These are phyloP conservation scores for Allacma fusca DNA, from an alignment of 2,888 invertebrate genomes.

Conservation along the genomic window DNA sequence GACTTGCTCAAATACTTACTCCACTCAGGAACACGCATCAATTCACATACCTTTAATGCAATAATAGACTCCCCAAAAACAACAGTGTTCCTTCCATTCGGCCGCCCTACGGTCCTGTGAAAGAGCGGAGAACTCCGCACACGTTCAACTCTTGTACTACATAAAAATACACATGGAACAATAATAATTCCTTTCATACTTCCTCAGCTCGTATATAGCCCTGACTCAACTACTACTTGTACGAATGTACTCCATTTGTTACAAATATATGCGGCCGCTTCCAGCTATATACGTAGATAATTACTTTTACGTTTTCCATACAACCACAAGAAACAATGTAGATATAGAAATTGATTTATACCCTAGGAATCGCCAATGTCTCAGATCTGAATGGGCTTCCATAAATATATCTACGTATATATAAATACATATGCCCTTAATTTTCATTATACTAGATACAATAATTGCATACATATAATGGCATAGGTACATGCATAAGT, in stretches of 20 bases:
- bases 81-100: constrained; percentile 25
- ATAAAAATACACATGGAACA: not conserved
- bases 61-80: constrained; percentile 26
- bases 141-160: not conserved
- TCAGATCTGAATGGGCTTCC: no score
- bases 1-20: not conserved
- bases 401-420: not conserved
- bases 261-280: not conserved
- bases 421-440: no score
- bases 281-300: not conserved
- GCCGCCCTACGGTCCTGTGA: constrained; percentile 30
- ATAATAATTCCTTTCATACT: not conserved
- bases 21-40: constrained; percentile 11
- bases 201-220: not conserved
- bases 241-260: not conserved
- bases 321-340: not conserved
- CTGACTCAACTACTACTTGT: not conserved
- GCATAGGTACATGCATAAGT: no score
- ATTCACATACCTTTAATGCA: constrained; percentile 29
- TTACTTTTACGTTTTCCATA: not conserved
- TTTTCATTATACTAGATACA: no score
- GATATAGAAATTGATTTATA: not conserved
- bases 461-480: no score
- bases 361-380: not conserved
- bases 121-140: not conserved